Conservation (phyloP, 2,113 vertebrate genomes). For the rat (Rattus norvegicus) region GRCr8 NC_086033.1:58012501-58013000, state of each 20-base stretch:
- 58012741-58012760: neutral
- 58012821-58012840: neutral
- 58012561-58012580: neutral
- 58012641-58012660: neutral
- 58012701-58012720: neutral
- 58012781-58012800: neutral
- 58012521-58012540: neutral
- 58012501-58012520: neutral
- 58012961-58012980: neutral
- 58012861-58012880: slow-evolving; percentile 44
- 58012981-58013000: slow-evolving; percentile 52
- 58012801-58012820: neutral
- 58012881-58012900: slow-evolving; percentile 17
- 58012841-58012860: neutral
- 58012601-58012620: neutral
- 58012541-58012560: neutral
- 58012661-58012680: neutral
- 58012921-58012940: neutral
- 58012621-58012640: neutral
- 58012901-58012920: slow-evolving; percentile 38
- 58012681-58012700: neutral
- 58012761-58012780: neutral
- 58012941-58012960: neutral
- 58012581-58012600: neutral
- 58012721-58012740: neutral